Percentiles rank a stretch among this genome's conserved stretches.
Conservation (phyloP, 2,888 invertebrate species). For the Himalopsyche japonica region DNA sequence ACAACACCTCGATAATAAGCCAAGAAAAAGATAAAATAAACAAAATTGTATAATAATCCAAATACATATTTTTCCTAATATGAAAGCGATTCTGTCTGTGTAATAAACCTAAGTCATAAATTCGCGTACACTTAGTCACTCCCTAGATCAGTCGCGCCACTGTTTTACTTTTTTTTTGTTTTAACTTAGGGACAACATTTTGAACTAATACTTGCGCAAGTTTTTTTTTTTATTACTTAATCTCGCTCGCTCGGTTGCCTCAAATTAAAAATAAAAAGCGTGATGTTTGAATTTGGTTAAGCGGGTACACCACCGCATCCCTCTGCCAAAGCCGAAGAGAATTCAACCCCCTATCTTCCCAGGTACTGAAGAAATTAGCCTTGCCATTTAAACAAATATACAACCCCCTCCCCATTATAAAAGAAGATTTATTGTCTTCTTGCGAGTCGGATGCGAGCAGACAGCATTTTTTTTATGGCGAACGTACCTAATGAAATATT, state of each 20-base stretch:
- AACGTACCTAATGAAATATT: slow-evolving; percentile 2
- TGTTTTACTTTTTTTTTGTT: not conserved
- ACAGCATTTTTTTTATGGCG: not conserved
- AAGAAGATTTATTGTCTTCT: slow-evolving; percentile 32
- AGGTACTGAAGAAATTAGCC: slow-evolving; percentile 36
- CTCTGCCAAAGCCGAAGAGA: not conserved
- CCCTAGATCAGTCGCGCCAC: not conserved
- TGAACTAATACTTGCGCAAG: slow-evolving; percentile 17
- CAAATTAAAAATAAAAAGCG: slow-evolving; percentile 39
- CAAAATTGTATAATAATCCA: no score
- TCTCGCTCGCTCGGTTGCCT: slow-evolving; percentile 33
- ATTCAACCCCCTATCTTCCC: not conserved
- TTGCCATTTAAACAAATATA: slow-evolving; percentile 36
- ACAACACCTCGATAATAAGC: no score
- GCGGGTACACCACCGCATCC: not conserved
- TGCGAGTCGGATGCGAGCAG: slow-evolving; percentile 3
- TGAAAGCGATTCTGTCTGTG: no score
- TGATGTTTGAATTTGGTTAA: slow-evolving; percentile 33
- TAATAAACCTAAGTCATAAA: not conserved
- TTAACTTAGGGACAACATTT: slow-evolving; percentile 28
- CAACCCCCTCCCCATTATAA: slow-evolving; percentile 30
- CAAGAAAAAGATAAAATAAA: no score
- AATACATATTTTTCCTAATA: no score
- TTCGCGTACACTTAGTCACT: not conserved
- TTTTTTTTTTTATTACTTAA: slow-evolving; percentile 38